Percentiles rank a stretch among this genome's conserved stretches.
These are phyloP conservation scores for Epinephelus fuscoguttatus DNA, from an alignment of 2,113 vertebrate genomes.

Conservation along the genomic window DNA sequence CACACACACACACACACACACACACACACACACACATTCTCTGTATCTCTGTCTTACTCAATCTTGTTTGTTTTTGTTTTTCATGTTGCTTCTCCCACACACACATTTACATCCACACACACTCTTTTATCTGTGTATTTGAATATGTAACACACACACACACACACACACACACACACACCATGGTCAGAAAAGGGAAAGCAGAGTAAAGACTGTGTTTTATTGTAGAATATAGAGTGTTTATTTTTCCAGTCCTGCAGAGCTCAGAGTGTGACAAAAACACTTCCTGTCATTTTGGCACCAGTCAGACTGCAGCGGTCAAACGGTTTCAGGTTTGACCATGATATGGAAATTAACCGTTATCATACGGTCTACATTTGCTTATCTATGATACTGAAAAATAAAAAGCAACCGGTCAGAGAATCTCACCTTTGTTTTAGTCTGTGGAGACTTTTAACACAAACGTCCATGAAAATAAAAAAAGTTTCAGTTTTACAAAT, in stretches of 20 bases:
- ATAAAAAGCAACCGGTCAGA: too few relatives aligned
- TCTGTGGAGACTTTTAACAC: too few relatives aligned
- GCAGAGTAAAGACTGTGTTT: background rate
- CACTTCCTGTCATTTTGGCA: slow-evolving; percentile 31
- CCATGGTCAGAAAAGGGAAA: background rate
- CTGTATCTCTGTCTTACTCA: slow-evolving; percentile 8
- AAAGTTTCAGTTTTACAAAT: too few relatives aligned
- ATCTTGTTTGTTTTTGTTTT: slow-evolving; percentile 10
- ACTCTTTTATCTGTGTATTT: background rate
- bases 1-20: background rate
- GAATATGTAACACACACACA: background rate
- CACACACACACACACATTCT: slow-evolving; percentile 11
- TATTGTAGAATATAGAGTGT: background rate
- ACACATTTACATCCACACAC: slow-evolving; percentile 14
- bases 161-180: slow-evolving; percentile 1
- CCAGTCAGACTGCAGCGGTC: too few relatives aligned
- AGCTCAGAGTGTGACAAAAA: slow-evolving; percentile 6
- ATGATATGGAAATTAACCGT: too few relatives aligned
- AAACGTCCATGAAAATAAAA: too few relatives aligned
- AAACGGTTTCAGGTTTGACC: too few relatives aligned
- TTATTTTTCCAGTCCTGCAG: background rate
- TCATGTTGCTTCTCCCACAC: background rate
- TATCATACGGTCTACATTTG: too few relatives aligned
- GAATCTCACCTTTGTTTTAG: too few relatives aligned
- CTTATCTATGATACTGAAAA: too few relatives aligned